Percentiles rank a stretch among this genome's conserved stretches.
These are phyloP conservation scores for Chironex yamaguchii DNA, from an alignment of 30 jellyfish, hydroid and myxozoan species.

Conservation along the genomic window DNA sequence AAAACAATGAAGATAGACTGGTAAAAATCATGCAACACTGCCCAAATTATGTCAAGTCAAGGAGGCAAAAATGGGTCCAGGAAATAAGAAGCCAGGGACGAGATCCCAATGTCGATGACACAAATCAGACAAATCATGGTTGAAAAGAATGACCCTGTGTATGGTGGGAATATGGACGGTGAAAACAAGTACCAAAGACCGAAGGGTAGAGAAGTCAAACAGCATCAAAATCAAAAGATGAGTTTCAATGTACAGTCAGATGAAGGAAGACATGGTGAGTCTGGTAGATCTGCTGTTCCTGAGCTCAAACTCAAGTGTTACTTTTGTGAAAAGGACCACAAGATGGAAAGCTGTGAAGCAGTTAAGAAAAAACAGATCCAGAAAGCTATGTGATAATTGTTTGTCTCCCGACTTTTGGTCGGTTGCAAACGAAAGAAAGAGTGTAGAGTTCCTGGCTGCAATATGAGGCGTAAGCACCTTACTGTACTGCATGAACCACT, in stretches of 20 bases:
- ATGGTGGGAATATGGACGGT: conserved; percentile 41
- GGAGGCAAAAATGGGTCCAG: conserved; percentile 60
- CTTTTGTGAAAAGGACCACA: conserved; percentile 48
- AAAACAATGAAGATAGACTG: conserved; percentile 60
- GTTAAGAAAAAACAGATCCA: conserved; percentile 17
- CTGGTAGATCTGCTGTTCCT: background rate
- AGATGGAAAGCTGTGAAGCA: conserved; percentile 34
- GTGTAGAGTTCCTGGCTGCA: conserved; percentile 33
- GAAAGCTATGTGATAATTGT: conserved; percentile 63
- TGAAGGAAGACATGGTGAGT: conserved; percentile 1
- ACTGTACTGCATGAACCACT: conserved; percentile 37
- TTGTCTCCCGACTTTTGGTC: conserved; percentile 41
- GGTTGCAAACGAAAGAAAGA: conserved; percentile 49
- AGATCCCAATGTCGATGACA: conserved; percentile 55
- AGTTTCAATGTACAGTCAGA: conserved; percentile 52
- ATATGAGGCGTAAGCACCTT: conserved; percentile 42
- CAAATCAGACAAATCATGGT: conserved; percentile 34
- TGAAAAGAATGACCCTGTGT: conserved; percentile 63
- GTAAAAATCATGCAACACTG: conserved; percentile 60
- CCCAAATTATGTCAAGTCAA: conserved; percentile 64
- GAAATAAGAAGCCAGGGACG: conserved; percentile 31
- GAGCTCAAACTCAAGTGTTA: conserved; percentile 40
- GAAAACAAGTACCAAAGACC: too few species aligned
- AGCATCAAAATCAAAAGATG: conserved; percentile 14
- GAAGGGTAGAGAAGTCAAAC: too few species aligned